Percentiles rank a stretch among this genome's conserved stretches.
Conservation (phyloP, 2,888 invertebrate species). For the Dorcus parallelipipedus region DNA sequence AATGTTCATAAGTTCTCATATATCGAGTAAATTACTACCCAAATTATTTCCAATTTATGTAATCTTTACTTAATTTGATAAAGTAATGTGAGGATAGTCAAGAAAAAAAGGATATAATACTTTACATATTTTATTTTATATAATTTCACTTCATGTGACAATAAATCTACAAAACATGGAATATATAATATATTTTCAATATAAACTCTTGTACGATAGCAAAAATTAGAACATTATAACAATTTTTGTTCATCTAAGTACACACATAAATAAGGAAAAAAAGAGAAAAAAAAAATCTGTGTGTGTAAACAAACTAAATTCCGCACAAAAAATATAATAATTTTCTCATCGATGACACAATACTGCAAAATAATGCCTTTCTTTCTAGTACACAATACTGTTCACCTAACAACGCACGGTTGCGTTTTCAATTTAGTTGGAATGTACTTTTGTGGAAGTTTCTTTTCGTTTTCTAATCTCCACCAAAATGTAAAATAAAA, state of each 20-base stretch:
- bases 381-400: background rate
- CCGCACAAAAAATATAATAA: background rate
- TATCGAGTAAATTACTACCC: too few relatives aligned
- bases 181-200: slow-evolving; percentile 43
- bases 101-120: background rate
- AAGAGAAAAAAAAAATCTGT: background rate
- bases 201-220: slow-evolving; percentile 47
- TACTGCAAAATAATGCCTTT: background rate
- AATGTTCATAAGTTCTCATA: too few relatives aligned
- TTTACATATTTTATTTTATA: slow-evolving; percentile 21
- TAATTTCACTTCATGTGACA: slow-evolving; percentile 37
- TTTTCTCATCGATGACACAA: background rate
- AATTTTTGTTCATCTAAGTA: slow-evolving; percentile 45
- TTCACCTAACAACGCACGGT: background rate
- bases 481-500: slow-evolving; percentile 1
- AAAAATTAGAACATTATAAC: slow-evolving; percentile 46
- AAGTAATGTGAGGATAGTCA: too few relatives aligned
- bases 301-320: background rate
- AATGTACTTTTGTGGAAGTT: background rate
- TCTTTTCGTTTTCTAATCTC: background rate
- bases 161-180: slow-evolving; percentile 48
- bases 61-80: too few relatives aligned
- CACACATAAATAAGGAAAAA: slow-evolving; percentile 32
- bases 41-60: too few relatives aligned
- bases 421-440: background rate